Evolutionary conservation across 2,888 invertebrate species (phyloP), one percentile per base, ranked within the genome.

Genomic region (Alsophila aescularia): DNA sequence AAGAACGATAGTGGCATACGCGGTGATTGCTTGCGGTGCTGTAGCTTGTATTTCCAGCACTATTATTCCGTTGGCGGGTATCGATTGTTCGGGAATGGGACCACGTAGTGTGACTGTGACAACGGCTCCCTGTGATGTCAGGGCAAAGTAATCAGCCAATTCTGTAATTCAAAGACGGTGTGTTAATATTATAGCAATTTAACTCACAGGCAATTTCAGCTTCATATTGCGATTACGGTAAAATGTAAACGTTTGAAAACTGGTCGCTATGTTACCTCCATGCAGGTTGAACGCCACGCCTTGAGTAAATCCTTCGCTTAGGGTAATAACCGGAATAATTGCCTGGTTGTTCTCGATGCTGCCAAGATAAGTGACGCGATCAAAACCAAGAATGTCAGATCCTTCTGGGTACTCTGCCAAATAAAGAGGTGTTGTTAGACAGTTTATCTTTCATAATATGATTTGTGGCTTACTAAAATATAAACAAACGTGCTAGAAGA

Each of bases 271-370:
- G 6, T 32, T 10, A 55, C 55, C 55, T 55, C 56, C 56, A 10
- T 43, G 52, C 49, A 76, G 37, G 0, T 48, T 36, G 39, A 75
- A 73, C 9, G 44, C n/a, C 1, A 78, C 75, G 15, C 62, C 55
- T 8, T 56, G n/a, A 12, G 60, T 61, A 50, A 64, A 72, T 47
- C 75, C 78, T 47, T 72, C 67, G n/a, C 34, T 64, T 2, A 78
- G 64, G 15, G 58, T 62, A 18, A 78, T 73, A 3, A 63, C 50
- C n/a, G 57, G 57, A 29, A 73, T 50, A 10, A 35, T 49, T 7
- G 66, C 39, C 0, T 42, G 32, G 21, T 59, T 48, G 15, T 62
- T 58, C 21, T 66, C 58, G 5, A 76, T 64, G 2, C 66, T 50
- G 7, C 77, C 79, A 3, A 65, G 14, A 42, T 75, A 77, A 21